Conservation (phyloP, 2,113 vertebrate genomes). For the Platichthys flesus region DNA sequence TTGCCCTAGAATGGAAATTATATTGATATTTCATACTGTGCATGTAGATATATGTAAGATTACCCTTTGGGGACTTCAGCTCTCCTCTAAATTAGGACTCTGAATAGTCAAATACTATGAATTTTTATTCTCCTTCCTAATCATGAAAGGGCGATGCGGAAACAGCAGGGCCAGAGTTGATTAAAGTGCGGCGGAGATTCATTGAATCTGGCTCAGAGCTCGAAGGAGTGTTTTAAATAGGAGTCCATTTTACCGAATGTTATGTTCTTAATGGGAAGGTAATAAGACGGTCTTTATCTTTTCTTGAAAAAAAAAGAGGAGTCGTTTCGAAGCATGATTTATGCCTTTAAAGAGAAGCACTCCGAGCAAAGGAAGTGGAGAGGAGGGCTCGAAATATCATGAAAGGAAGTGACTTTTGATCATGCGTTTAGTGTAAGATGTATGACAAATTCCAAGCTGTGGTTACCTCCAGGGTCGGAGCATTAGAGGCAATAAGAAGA, state of each 20-base stretch:
- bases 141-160: slow-evolving; percentile 73
- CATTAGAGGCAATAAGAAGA: slow-evolving; percentile 36
- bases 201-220: slow-evolving; percentile 77
- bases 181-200: slow-evolving; percentile 80
- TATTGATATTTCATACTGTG: slow-evolving; percentile 76
- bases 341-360: slow-evolving; percentile 64
- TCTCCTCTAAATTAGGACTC: slow-evolving; percentile 76
- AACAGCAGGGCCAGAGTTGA: slow-evolving; percentile 75
- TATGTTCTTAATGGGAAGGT: slow-evolving; percentile 83
- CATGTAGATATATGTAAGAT: slow-evolving; percentile 79
- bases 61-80: slow-evolving; percentile 72
- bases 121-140: slow-evolving; percentile 82
- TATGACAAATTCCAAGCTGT: slow-evolving; percentile 44
- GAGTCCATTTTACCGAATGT: slow-evolving; percentile 84
- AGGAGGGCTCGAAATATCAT: slow-evolving; percentile 49
- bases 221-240: slow-evolving; percentile 82
- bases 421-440: slow-evolving; percentile 33
- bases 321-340: slow-evolving; percentile 71
- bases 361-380: slow-evolving; percentile 43
- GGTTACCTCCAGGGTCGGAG: slow-evolving; percentile 36
- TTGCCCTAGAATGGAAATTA: slow-evolving; percentile 70
- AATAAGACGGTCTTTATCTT: slow-evolving; percentile 83
- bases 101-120: slow-evolving; percentile 83
- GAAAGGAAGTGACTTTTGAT: slow-evolving; percentile 57
- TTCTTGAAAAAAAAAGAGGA: slow-evolving; percentile 69